Base-by-base conservation (phyloP, 92 coral and sea anemone species). In the Meandrina meandrites region DNA sequence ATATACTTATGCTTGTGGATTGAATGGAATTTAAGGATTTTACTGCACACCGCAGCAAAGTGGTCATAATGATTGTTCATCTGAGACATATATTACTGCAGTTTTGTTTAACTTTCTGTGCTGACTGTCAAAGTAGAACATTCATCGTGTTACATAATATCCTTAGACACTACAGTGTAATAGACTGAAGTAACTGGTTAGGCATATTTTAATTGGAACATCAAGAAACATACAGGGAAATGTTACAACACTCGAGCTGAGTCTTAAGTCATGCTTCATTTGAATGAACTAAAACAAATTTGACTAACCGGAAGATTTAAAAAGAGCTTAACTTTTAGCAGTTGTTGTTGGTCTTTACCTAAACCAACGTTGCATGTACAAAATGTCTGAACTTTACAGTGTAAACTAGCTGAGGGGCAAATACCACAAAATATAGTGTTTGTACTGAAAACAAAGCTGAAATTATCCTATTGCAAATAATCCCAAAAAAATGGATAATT, bases 11-110 rank as follows among this genome's bases (percentile, higher is more conserved):
- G 37, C 22, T 57, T 73, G 66, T 64, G 88, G 36, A 19, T 85
- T 31, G 32, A 31, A 78, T 70, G 45, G 40, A 67, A 67, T 67
- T 79, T 28, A 24, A 75, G 77, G 32, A 45, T 77, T 81, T 42
- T 81, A 31, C 11, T n/a, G 56, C 82, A 51, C 27, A 22, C 67
- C 30, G 8, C 34, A 48, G 11, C 14, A 0, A 9, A 48, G 53
- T 83, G 79, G 68, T 60, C 27, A 22, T 1, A 66, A 2, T n/a
- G 71, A 66, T 66, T 64, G 8, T n/a, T 64, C 15, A 0, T 64
- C 34, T 22, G 22, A n/a, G n/a, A n/a, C n/a, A 58, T 48, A 4
- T 9, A 22, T 14, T 1, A 27, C 27, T 60, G 68, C 9, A 22
- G 1, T n/a, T 24, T 60, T 60, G 30, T 14, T 60, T 60, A 24